These are phyloP conservation scores for Penelope pileata DNA, from an alignment of 2,113 vertebrate genomes.

Conservation along the genomic window DNA sequence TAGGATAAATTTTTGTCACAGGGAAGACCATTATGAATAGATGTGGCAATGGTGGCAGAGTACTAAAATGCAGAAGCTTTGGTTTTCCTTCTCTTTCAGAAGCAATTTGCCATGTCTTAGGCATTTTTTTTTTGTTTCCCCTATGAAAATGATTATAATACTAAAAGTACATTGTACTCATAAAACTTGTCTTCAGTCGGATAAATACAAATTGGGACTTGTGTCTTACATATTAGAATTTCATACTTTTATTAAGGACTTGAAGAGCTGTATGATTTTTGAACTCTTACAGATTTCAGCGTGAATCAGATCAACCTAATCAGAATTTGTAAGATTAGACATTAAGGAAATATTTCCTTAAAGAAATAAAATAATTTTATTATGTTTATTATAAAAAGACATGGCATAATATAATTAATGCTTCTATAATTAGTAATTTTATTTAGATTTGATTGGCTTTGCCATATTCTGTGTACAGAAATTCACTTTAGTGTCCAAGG, in stretches of 20 bases:
- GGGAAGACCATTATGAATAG: not conserved
- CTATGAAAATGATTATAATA: not conserved
- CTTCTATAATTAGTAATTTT: not conserved
- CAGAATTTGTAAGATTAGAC: not conserved
- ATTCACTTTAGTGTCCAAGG: not conserved
- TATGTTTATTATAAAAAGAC: not conserved
- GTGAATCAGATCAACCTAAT: not conserved
- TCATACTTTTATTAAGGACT: not conserved
- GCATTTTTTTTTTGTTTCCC: not conserved
- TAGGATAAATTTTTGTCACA: not conserved
- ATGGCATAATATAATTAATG: not conserved
- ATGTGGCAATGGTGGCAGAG: not conserved
- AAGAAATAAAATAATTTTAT: not conserved
- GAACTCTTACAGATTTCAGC: not conserved
- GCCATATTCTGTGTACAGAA: not conserved
- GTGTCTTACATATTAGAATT: not conserved
- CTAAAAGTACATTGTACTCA: not conserved
- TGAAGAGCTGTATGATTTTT: not conserved
- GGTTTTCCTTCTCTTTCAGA: not conserved
- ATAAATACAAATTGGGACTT: not conserved
- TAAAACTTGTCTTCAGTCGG: not conserved
- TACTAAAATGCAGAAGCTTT: not conserved
- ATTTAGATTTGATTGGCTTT: not conserved
- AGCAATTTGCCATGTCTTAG: not conserved
- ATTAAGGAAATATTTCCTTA: not conserved